Conservation (phyloP, 2,113 vertebrate genomes). For the Genyomyrus donnyi region DNA sequence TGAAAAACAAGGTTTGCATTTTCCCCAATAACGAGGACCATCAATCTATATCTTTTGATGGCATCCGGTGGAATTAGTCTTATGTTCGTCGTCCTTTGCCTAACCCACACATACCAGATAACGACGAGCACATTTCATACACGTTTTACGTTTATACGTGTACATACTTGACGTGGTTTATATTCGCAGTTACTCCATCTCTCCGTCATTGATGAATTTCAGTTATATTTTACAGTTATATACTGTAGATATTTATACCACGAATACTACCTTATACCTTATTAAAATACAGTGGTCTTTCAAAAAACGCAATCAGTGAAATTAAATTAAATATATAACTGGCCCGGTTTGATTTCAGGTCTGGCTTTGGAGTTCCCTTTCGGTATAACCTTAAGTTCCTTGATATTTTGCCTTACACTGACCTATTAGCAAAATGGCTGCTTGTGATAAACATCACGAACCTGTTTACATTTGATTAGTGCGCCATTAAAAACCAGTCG, state of each 20-base stretch:
- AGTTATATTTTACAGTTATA: not conserved
- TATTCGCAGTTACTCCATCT: not conserved
- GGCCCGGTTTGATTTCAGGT: not conserved
- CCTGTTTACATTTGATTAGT: not conserved
- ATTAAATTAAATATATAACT: not conserved
- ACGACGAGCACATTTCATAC: not conserved
- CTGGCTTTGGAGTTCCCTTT: not conserved
- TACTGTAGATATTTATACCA: not conserved
- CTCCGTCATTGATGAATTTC: not conserved
- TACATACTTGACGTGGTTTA: not conserved
- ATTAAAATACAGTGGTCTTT: not conserved
- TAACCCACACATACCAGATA: not conserved
- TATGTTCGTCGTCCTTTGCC: not conserved
- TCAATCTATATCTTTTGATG: not conserved
- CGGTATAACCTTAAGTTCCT: not conserved
- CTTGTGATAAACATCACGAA: not conserved
- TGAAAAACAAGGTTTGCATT: not conserved
- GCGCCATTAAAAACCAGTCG: not conserved
- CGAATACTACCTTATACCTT: conserved; percentile 27
- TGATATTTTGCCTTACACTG: not conserved
- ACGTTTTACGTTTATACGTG: not conserved
- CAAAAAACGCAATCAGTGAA: not conserved
- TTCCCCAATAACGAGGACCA: not conserved
- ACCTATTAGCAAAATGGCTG: not conserved
- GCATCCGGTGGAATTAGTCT: not conserved